phyloP scores from a whole-genome alignment of 2,888 invertebrate species.

The Lasioglossum pauxillum region DNA sequence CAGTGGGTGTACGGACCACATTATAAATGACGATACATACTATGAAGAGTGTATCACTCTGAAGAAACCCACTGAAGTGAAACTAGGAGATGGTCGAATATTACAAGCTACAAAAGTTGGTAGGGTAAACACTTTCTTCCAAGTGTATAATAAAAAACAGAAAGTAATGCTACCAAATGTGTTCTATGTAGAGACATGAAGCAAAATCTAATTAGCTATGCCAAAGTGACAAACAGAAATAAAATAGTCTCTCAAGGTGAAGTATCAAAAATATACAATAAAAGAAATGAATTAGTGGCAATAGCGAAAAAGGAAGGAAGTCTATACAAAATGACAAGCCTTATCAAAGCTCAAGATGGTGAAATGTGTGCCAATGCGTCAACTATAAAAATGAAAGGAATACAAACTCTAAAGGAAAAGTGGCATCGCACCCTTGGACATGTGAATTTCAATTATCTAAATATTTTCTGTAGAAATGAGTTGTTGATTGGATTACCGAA shows the following conservation, averaged over 20 bases:
- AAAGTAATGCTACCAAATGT: slow-evolving; percentile 23
- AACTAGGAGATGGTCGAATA: slow-evolving; percentile 35
- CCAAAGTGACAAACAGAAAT: slow-evolving; percentile 37
- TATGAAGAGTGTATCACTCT: slow-evolving; percentile 7
- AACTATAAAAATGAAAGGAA: neutral
- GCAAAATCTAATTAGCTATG: slow-evolving; percentile 44
- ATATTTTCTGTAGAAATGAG: too few species aligned
- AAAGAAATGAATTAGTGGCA: slow-evolving; percentile 17
- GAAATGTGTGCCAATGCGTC: too few species aligned
- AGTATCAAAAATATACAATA: slow-evolving; percentile 29
- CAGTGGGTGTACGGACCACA: neutral
- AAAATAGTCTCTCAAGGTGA: slow-evolving; percentile 31
- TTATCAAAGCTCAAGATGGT: neutral
- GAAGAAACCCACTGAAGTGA: slow-evolving; percentile 30
- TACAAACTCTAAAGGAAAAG: neutral
- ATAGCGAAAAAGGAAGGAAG: slow-evolving; percentile 20
- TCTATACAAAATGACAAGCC: slow-evolving; percentile 30
- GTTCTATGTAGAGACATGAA: slow-evolving; percentile 44
- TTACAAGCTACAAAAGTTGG: slow-evolving; percentile 28
- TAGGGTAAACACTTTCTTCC: too few species aligned
- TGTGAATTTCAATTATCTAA: neutral
- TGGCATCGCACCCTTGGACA: neutral
- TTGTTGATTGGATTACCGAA: neutral
- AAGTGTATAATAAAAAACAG: too few species aligned
- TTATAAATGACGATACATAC: slow-evolving; percentile 22